Evolutionary conservation across 2,113 vertebrate genomes (phyloP), one percentile per base, ranked within the genome.

Genomic region (Peromyscus maniculatus): DNA sequence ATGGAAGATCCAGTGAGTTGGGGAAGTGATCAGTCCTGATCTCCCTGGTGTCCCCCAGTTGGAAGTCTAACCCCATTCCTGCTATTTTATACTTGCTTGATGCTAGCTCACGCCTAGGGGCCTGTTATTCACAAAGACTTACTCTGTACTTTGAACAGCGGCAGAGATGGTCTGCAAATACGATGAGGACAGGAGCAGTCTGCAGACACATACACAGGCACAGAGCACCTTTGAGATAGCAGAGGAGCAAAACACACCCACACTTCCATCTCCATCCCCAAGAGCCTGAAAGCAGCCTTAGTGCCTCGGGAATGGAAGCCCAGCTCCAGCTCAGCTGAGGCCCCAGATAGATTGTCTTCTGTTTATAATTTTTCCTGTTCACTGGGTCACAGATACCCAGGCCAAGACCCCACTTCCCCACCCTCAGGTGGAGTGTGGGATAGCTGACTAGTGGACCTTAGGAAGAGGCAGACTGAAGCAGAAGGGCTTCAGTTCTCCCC

Each of bases 41-140:
- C 13, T 57, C 6, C 17, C 71, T 36, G 55, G 2, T n/a, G 36
- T 59, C 21, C 28, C 24, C 57, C 67, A 46, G 11, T 2, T 28
- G 28, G 21, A 21, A 8, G 31, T 46, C 1, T 9, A 5, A 5
- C 16, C 9, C 59, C 11, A 7, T 0, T 1, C 36, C 7, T 4
- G 1, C 46, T 7, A 5, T 75, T 71, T 77, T 31, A 72, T 28
- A 36, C 33, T 26, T 36, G 67, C 64, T 78, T 46, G 31, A 7
- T 46, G 12, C 17, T 49, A 52, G 13, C 52, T 57, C 22, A 22
- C 24, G 46, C 31, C 62, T 31, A 33, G 16, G 43, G 31, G n/a
- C 26, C 43, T 17, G 64, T 15, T 28, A 19, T 36, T 69, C 43
- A 7, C n/a, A 11, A 24, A 88, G 36, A 39, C 43, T n/a, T 36